Evolutionary conservation across 2,888 invertebrate species (phyloP), one percentile per base, ranked within the genome.

Genomic region (Ormyrus labotus): DNA sequence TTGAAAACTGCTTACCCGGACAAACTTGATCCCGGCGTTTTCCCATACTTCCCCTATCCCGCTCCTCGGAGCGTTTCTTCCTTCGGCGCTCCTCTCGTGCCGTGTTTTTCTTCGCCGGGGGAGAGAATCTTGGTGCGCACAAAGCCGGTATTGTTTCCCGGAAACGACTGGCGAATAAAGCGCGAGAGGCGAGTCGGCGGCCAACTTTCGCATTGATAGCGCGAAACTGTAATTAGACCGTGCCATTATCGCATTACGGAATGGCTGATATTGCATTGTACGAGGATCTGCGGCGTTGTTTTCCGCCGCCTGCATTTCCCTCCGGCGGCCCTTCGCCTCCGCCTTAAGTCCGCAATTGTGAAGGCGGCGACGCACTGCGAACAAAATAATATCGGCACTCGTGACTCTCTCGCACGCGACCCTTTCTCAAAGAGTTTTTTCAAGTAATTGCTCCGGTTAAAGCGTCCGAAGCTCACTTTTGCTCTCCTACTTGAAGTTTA

Each of bases 201-300:
- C 45, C 53, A 65, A 67, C 13, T 53, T 47, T n/a, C 11, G 64
- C 74, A 76, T 70, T 53, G 58, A 65, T 71, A 50, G 78, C 51
- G 65, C 50, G 65, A 64, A 71, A 72, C 61, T 53, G 65, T 72
- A 78, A 78, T 78, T 78, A 78, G 72, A 58, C 58, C 72, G 47
- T 5, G 50, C 58, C 51, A 65, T 77, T 77, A 77, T 70, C 69
- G 55, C 63, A 67, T 78, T 72, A 65, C 48, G 65, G 19, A 68
- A 13, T 10, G 51, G 51, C 60, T 19, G 65, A 65, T 57, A 47
- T 9, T 13, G 50, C 48, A 50, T 58, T 50, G 11, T 2, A 6
- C 8, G 51, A 2, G 19, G 13, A 34, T 34, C 34, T 34, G 34
- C 34, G 34, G 34, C 34, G 34, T 34, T 34, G 34, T 3, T 34